Evolutionary conservation across 2,113 vertebrate species (phyloP).

Genomic region (Natator depressus): DNA sequence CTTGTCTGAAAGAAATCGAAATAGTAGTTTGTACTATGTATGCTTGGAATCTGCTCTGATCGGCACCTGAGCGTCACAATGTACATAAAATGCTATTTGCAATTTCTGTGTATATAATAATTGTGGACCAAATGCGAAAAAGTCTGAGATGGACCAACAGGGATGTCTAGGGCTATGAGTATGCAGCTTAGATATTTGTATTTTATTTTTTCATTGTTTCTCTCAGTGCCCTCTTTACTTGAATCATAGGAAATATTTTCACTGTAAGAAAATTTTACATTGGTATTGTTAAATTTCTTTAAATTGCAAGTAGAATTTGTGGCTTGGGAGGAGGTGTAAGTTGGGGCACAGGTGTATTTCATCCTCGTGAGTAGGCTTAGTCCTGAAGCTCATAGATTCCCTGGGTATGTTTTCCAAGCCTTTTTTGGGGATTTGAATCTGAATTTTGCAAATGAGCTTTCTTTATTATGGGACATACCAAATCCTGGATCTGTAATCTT

Average conservation of each 20-base stretch:
- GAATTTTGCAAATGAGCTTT: neutral
- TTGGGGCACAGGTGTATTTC: neutral
- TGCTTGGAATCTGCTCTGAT: neutral
- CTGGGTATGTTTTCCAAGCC: neutral
- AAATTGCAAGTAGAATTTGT: neutral
- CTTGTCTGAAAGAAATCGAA: neutral
- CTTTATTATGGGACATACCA: neutral
- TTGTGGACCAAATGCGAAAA: neutral
- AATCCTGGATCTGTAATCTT: slow-evolving; percentile 13
- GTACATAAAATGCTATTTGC: fast-evolving
- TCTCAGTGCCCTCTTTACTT: neutral
- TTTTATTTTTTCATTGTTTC: neutral
- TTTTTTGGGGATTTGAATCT: neutral
- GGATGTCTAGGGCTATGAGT: neutral
- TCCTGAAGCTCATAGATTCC: neutral
- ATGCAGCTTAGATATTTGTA: neutral
- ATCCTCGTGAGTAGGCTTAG: neutral
- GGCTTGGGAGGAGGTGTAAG: neutral
- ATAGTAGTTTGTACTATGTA: neutral
- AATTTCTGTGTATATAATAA: neutral
- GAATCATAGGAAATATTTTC: neutral
- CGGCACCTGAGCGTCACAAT: neutral
- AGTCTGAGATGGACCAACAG: neutral
- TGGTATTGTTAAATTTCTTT: neutral
- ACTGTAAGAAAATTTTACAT: neutral